These are phyloP conservation scores for Ceratosolen solmsi DNA, from an alignment of 1,140 invertebrate genomes.

Conservation along the genomic window DNA sequence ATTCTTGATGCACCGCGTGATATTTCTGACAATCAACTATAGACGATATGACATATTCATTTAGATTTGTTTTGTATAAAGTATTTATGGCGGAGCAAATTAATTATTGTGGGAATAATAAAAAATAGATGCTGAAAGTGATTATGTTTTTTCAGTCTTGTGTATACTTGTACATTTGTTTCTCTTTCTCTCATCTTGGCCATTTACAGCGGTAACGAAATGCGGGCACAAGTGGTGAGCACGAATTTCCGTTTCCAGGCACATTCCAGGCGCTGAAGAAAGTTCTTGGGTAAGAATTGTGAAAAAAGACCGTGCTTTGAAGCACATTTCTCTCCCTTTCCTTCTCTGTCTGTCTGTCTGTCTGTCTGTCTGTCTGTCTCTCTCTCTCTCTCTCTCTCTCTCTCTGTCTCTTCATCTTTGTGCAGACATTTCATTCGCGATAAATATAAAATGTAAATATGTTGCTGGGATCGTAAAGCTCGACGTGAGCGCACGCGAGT, in stretches of 20 bases:
- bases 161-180: background rate
- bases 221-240: too few relatives aligned
- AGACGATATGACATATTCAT: too few relatives aligned
- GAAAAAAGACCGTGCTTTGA: slow-evolving; percentile 23
- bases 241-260: slow-evolving; percentile 47
- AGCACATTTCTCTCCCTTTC: slow-evolving; percentile 30
- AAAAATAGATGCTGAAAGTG: too few relatives aligned
- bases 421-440: slow-evolving; percentile 56
- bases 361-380: background rate
- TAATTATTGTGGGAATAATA: too few relatives aligned
- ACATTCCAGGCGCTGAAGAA: slow-evolving; percentile 36
- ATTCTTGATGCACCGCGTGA: too few relatives aligned
- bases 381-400: background rate
- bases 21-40: too few relatives aligned
- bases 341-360: background rate
- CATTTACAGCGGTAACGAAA: background rate
- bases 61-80: too few relatives aligned
- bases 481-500: slow-evolving; percentile 47
- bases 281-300: slow-evolving; percentile 2
- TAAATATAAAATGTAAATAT: slow-evolving; percentile 69
- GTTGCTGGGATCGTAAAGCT: slow-evolving; percentile 57
- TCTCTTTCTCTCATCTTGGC: background rate
- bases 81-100: too few relatives aligned
- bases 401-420: background rate
- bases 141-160: background rate